A percentile compares a stretch with the other conserved stretches of the same genome.
phyloP scores from a whole-genome alignment of 2,113 vertebrate species.

The Megaceryle torquata region DNA sequence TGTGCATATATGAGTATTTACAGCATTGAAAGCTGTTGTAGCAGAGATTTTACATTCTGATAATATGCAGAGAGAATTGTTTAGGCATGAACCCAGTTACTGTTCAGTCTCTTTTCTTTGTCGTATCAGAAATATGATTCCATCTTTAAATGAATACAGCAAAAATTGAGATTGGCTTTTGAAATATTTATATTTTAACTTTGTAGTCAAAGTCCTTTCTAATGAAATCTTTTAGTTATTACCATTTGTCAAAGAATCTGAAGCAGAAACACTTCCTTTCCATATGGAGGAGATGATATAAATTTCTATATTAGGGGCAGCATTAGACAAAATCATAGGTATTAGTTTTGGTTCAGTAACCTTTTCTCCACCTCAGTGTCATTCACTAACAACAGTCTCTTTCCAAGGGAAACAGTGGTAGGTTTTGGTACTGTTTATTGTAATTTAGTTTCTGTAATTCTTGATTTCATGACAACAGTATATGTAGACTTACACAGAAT shows the following conservation, averaged over 20 bases:
- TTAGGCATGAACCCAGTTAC: neutral
- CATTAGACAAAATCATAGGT: neutral
- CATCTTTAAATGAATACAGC: neutral
- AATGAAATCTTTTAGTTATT: neutral
- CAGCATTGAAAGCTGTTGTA: neutral
- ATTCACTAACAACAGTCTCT: neutral
- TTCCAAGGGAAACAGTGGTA: neutral
- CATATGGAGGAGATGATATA: neutral
- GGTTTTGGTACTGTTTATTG: neutral
- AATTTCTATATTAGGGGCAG: neutral
- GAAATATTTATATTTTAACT: conserved; percentile 30
- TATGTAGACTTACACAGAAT: neutral
- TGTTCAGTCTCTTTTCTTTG: neutral
- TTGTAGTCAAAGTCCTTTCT: neutral
- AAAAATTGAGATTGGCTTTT: neutral
- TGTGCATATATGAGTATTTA: neutral
- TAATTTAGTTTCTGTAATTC: neutral
- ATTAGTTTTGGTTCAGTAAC: neutral
- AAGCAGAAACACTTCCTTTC: neutral
- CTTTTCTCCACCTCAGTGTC: neutral
- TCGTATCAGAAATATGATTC: neutral
- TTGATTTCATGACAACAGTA: neutral
- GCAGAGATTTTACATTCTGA: neutral
- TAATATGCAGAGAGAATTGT: neutral
- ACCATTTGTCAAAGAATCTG: neutral